Conservation (phyloP, 2,888 invertebrate genomes). For the Aplocera efformata region DNA sequence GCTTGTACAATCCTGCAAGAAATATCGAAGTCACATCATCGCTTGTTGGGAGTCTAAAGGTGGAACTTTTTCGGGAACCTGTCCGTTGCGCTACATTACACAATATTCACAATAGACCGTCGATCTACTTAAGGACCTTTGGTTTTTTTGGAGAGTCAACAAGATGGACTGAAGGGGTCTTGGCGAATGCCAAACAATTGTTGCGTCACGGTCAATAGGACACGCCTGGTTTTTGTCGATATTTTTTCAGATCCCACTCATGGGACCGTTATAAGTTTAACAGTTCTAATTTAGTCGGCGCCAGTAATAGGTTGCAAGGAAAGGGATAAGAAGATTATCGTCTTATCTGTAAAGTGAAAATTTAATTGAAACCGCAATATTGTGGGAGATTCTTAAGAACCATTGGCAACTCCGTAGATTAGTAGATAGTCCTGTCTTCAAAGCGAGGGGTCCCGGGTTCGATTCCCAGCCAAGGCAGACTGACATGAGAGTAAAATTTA, state of each 20-base stretch:
- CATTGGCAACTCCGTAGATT: no score
- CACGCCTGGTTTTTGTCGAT: slow-evolving; percentile 56
- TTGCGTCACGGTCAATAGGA: slow-evolving; percentile 78
- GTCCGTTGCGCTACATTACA: slow-evolving; percentile 72
- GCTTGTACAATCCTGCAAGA: slow-evolving; percentile 45
- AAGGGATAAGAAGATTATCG: slow-evolving; percentile 44
- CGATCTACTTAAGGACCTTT: slow-evolving; percentile 68
- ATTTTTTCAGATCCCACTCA: slow-evolving; percentile 42
- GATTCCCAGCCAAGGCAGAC: no score
- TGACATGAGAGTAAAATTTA: not conserved
- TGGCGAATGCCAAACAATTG: slow-evolving; percentile 76
- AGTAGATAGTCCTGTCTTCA: no score
- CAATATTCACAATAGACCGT: slow-evolving; percentile 74
- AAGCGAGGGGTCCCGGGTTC: no score
- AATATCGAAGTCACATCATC: slow-evolving; percentile 6
- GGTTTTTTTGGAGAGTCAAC: slow-evolving; percentile 69
- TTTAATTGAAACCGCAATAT: slow-evolving; percentile 5
- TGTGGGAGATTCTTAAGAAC: not conserved
- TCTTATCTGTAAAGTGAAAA: slow-evolving; percentile 18
- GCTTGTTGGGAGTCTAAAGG: slow-evolving; percentile 1
- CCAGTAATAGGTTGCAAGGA: slow-evolving; percentile 46
- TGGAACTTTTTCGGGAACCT: slow-evolving; percentile 46
- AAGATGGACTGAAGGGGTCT: slow-evolving; percentile 71
- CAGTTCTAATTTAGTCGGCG: slow-evolving; percentile 50
- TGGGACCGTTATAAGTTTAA: slow-evolving; percentile 53